Evolutionary conservation across 2,797 vertebrate species (phyloP).

Genomic region (Hipposideros larvatus): DNA sequence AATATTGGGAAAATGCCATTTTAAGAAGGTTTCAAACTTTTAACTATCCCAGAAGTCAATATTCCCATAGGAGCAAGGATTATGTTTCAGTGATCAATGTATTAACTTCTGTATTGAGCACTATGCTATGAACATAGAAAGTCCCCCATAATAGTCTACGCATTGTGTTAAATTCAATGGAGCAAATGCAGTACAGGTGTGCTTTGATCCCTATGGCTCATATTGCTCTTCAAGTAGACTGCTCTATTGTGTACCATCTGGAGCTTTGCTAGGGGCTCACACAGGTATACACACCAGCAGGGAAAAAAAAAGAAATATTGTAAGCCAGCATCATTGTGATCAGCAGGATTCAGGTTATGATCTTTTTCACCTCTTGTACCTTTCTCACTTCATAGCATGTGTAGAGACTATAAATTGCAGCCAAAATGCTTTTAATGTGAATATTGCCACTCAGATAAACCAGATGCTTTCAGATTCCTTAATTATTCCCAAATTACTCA

Average conservation of each 20-base stretch:
- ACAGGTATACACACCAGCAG: background rate
- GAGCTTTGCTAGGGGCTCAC: background rate
- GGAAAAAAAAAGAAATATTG: conserved; percentile 14
- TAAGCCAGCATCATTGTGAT: background rate
- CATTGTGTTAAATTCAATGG: conserved; percentile 14
- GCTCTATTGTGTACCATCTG: conserved; percentile 27
- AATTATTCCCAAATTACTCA: background rate
- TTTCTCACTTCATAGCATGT: background rate
- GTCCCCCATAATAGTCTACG: background rate
- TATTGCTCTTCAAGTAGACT: background rate
- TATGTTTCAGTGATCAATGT: background rate
- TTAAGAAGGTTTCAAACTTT: background rate
- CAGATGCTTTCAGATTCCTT: background rate
- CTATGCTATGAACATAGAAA: background rate
- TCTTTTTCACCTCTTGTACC: background rate
- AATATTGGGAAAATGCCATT: background rate
- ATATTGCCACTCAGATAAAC: conserved; percentile 1
- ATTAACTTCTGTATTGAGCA: background rate
- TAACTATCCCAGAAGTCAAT: background rate
- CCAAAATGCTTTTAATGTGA: conserved; percentile 42
- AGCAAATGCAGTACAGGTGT: conserved; percentile 27
- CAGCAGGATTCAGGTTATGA: background rate
- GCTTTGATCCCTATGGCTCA: background rate
- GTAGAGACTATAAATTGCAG: background rate
- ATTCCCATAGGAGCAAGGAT: background rate